Base-by-base conservation (phyloP, 1,140 invertebrate genomes). In the Epicauta chinensis region DNA sequence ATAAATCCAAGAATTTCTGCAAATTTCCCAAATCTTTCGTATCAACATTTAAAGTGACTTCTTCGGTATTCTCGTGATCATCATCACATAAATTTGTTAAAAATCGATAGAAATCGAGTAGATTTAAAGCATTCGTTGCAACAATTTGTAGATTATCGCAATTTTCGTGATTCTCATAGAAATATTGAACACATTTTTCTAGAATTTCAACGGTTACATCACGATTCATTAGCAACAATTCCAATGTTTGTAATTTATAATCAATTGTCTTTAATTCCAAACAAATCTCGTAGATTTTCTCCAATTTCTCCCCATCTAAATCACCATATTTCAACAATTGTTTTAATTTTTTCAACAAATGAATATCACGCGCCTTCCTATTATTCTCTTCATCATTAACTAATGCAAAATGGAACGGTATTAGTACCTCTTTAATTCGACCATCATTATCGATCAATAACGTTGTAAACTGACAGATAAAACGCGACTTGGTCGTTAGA, bases 331-430 rank as follows among this genome's bases (percentile, higher is more conserved):
- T 81, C 6, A 90, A 68, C 56, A 81, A 74, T 31, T 78, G 79
- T 59, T 84, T 82, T n/a, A 91, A 65, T 59, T 88, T 85, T 62
- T 88, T 86, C 39, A 94, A 75, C 32, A 93, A 71, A 73, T 95
- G 90, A 35, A 94, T 78, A 70, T 96, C 93, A 59, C 88, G 79
- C 1, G 91, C 86, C 60, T 86, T 80, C 62, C 87, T 84, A 53
- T 87, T 91, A 70, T 89, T 91, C 70, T 88, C 89, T 59, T 87
- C 91, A 23, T 23, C 23, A 7, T 23, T 23, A 65, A 85, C 85
- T n/a, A 93, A 71, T 3, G 87, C 81, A 69, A 86, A 87, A 70
- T 96, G 92, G 70, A 96, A 97, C 11, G 93, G 93, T 61, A 96
- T 85, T 42, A 77, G 74, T 49, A 97, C 78, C 63, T 87, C 84